Conservation (phyloP, 2,797 vertebrate species). For the Clarias pachynema region DNA sequence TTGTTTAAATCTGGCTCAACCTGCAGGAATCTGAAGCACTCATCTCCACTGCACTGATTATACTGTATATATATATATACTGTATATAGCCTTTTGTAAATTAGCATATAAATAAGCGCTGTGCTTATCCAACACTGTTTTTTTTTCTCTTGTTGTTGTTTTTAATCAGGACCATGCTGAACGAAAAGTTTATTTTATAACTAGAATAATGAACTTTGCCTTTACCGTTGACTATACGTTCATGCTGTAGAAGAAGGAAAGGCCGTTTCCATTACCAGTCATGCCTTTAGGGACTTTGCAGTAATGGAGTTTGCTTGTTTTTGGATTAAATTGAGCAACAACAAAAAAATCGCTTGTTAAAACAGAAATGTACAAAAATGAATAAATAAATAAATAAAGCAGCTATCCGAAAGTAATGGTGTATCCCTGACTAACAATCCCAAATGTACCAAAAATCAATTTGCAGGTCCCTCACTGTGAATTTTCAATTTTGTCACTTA, state of each 20-base stretch:
- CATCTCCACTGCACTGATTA: constrained; percentile 19
- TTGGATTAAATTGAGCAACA: not conserved
- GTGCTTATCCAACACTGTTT: constrained; percentile 20
- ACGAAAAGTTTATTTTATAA: not conserved
- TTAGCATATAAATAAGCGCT: constrained; percentile 55
- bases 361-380: not conserved
- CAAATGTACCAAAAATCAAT: not conserved
- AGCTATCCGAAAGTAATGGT: not conserved
- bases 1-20: not conserved
- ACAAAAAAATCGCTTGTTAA: too few species aligned
- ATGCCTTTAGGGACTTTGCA: not conserved
- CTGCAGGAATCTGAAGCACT: not conserved
- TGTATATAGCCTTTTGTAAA: constrained; percentile 36
- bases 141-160: not conserved
- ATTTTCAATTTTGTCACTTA: not conserved
- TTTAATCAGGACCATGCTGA: not conserved
- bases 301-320: not conserved
- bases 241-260: not conserved
- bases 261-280: not conserved
- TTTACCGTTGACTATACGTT: not conserved
- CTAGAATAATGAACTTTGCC: not conserved
- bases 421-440: not conserved
- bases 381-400: not conserved
- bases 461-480: not conserved
- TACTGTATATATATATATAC: not conserved